These are phyloP conservation scores for Perodicticus potto DNA, from an alignment of 2,797 vertebrate species.

Conservation along the genomic window DNA sequence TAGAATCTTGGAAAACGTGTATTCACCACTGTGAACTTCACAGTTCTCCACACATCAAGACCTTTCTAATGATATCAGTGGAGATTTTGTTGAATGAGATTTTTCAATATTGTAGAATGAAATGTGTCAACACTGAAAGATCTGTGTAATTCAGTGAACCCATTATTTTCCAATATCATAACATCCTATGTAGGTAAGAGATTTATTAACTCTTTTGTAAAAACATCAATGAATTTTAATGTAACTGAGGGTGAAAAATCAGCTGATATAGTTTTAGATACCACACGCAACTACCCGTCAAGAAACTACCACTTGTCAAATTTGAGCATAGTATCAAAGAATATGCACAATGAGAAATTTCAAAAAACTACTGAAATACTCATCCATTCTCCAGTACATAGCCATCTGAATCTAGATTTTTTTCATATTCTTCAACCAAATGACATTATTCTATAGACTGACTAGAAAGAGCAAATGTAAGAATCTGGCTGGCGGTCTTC, in stretches of 20 bases:
- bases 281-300: neutral
- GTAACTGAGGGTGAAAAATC: conserved; percentile 17
- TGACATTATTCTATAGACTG: neutral
- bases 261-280: neutral
- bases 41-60: neutral
- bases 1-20: conserved; percentile 7
- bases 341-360: neutral
- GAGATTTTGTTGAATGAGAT: neutral
- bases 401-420: neutral
- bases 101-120: neutral
- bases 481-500: neutral
- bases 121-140: neutral
- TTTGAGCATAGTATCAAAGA: conserved; percentile 39
- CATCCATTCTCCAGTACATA: neutral
- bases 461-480: neutral
- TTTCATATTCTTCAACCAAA: neutral
- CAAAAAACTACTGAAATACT: neutral
- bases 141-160: neutral
- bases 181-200: neutral
- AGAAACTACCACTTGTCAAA: neutral
- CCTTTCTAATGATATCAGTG: neutral
- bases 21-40: neutral
- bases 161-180: neutral
- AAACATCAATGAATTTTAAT: conserved; percentile 35
- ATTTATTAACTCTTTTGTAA: neutral